Conservation (phyloP, 2,888 invertebrate genomes). For the Parnassius mnemosyne region DNA sequence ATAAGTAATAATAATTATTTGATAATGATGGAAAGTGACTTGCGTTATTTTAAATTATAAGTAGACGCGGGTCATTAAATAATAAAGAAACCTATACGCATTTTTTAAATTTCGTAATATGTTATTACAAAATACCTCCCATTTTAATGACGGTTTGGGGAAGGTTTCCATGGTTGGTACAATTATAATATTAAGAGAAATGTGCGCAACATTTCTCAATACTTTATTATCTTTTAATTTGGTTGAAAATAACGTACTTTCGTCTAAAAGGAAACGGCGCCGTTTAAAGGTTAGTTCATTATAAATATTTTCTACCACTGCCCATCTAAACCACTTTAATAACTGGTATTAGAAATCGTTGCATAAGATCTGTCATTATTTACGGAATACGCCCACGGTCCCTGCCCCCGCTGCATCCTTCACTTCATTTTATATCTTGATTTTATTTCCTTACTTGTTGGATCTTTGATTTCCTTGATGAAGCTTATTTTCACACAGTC, state of each 20-base stretch:
- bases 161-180: too few relatives aligned
- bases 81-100: too few relatives aligned
- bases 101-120: too few relatives aligned
- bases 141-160: too few relatives aligned
- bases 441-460: slow-evolving; percentile 46
- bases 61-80: too few relatives aligned
- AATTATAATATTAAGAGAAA: too few relatives aligned
- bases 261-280: neutral
- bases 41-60: too few relatives aligned
- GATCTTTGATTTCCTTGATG: slow-evolving; percentile 51
- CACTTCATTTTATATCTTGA: slow-evolving; percentile 28
- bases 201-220: too few relatives aligned
- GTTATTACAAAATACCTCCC: too few relatives aligned
- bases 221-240: neutral
- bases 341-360: slow-evolving; percentile 38
- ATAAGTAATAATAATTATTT: too few relatives aligned
- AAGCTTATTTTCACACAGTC: slow-evolving; percentile 60
- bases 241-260: neutral
- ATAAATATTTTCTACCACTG: slow-evolving; percentile 28
- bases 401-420: slow-evolving; percentile 27
- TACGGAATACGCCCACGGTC: slow-evolving; percentile 33
- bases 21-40: too few relatives aligned
- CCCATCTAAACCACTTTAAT: slow-evolving; percentile 33
- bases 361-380: slow-evolving; percentile 41
- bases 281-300: slow-evolving; percentile 8